A percentile compares a stretch with the other conserved stretches of the same genome.
phyloP scores from a whole-genome alignment of 2,888 invertebrate species.

The Yponomeuta evonymella region DNA sequence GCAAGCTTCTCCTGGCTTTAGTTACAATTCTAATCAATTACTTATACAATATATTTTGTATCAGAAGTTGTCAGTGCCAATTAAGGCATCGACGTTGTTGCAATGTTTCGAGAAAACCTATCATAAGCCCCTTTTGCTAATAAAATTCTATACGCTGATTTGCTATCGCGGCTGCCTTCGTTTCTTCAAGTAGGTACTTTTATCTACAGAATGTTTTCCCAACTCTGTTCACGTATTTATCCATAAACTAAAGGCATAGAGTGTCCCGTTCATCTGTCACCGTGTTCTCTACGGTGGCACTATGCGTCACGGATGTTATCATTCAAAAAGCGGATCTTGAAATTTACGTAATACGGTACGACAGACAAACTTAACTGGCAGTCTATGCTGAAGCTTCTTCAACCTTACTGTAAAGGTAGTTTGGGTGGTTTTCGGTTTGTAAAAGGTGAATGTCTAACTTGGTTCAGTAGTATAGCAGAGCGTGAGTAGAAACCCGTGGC shows the following conservation, averaged over 20 bases:
- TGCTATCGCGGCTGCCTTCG: neutral
- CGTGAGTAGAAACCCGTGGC: constrained; percentile 55
- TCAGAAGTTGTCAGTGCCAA: too few relatives aligned
- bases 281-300: neutral
- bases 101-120: too few relatives aligned
- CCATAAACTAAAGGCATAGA: neutral
- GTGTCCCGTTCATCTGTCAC: constrained; percentile 5
- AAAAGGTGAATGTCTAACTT: neutral
- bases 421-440: neutral
- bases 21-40: too few relatives aligned
- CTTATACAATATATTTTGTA: too few relatives aligned
- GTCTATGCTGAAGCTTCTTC: neutral
- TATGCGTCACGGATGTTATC: neutral
- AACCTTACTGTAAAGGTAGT: neutral
- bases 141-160: too few relatives aligned
- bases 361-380: neutral
- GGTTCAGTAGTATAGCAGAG: constrained; percentile 29
- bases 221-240: constrained; percentile 4
- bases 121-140: too few relatives aligned
- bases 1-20: too few relatives aligned
- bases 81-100: too few relatives aligned
- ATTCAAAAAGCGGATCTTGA: constrained; percentile 7
- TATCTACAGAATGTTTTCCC: neutral
- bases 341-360: constrained; percentile 1
- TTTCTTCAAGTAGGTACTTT: neutral